Base-by-base conservation (phyloP, 2,888 invertebrate species). In the Eristalinus aeneus region DNA sequence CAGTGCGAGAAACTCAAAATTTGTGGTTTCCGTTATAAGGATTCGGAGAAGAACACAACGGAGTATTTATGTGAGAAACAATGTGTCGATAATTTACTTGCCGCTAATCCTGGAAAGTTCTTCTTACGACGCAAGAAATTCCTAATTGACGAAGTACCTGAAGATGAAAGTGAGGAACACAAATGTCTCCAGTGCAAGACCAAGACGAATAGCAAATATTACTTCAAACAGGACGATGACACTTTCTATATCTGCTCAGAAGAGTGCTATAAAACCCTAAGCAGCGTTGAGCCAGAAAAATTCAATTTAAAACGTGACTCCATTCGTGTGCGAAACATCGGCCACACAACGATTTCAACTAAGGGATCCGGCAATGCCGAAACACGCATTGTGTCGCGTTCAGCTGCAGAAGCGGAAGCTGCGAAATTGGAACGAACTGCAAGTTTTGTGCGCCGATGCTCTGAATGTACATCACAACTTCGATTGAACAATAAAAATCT, bases 401-500 rank as follows among this genome's bases (percentile, higher is more conserved):
- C 94, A 0, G 94, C 94, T 0, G 93, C 93, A 0, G 94, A 95
- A 92, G 94, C 94, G 0, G 94, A 94, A 87, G 93, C 94, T 0
- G 94, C 95, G 0, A 93, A 94, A 1, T 92, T 94, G 6, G 95
- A 95, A 73, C 93, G 95, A 61, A 93, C 94, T 64, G 92, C 93
- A 0, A 94, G 94, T 39, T 95, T 95, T 89, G 88, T 93, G 0
- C 92, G 95, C 0, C 93, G 93, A 20, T 95, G 95, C 89, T 92
- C 92, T 0, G 94, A 94, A 77, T 96, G 96, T 90, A 91, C 91
- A 16, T 89, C 90, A 2, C 90, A 93, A 46, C 90, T 93, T 32
- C 92, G 76, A 0, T 90, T 92, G 2, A 94, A 94, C 65, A 96
- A 96, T 36, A 94, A 94, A 84, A 94, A 95, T 90, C 93, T 97